Conservation (phyloP, 2,888 invertebrate genomes). For the Linnaemya vulpina region DNA sequence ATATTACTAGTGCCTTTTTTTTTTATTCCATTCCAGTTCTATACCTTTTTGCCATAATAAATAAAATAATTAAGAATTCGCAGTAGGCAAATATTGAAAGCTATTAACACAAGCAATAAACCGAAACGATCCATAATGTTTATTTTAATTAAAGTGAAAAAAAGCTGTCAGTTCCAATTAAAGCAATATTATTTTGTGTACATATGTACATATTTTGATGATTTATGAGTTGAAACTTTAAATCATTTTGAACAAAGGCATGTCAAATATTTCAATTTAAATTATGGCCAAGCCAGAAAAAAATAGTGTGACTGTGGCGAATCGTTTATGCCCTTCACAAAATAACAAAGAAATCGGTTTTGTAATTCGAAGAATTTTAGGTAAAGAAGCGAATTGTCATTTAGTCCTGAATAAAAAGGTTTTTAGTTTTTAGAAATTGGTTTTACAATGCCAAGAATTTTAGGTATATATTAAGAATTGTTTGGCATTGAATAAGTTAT, state of each 20-base stretch:
- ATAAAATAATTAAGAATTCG: not conserved
- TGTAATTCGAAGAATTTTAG: too few species aligned
- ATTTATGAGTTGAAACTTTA: not conserved
- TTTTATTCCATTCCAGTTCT: not conserved
- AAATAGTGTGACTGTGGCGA: too few species aligned
- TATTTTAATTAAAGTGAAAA: not conserved
- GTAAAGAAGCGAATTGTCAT: too few species aligned
- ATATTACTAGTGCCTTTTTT: not conserved
- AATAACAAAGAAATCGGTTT: too few species aligned
- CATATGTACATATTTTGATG: conserved; percentile 6
- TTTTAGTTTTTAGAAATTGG: too few species aligned
- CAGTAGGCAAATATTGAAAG: not conserved
- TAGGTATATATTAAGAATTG: too few species aligned
- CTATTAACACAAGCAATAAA: not conserved
- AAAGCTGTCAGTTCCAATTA: not conserved
- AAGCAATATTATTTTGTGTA: not conserved
- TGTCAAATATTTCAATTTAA: conserved; percentile 38
- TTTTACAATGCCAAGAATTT: too few species aligned
- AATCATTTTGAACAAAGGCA: conserved; percentile 32
- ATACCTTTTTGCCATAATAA: not conserved
- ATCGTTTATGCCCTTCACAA: too few species aligned
- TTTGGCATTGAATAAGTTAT: too few species aligned
- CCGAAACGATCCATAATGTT: not conserved
- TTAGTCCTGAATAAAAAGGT: too few species aligned
- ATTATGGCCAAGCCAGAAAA: not conserved